Base-by-base conservation (phyloP, 2,888 invertebrate species). In the Ryuthela nishihirai region DNA sequence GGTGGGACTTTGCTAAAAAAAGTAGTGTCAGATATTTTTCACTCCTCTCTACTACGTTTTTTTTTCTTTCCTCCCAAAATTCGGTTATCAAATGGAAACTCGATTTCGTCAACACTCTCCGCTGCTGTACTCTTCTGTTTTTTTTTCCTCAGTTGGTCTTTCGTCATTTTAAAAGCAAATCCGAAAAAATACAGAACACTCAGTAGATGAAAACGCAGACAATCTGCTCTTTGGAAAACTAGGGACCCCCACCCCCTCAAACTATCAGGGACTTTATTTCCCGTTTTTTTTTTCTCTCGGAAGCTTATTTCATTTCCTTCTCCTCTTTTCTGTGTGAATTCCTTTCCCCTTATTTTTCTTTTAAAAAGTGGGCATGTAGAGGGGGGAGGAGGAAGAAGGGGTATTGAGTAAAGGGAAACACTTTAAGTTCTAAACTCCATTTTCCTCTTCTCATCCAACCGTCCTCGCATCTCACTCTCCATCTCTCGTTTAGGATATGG, bases 31-130 rank as follows among this genome's bases (percentile, higher is more conserved):
- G n/a, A n/a, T n/a, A n/a, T n/a, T n/a, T n/a, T n/a, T n/a, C n/a
- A n/a, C n/a, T n/a, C n/a, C n/a, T n/a, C n/a, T n/a, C n/a, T n/a
- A n/a, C n/a, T n/a, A n/a, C 24, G 32, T 40, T 35, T 25, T 38
- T 43, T 39, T 52, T 17, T 45, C 17, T 29, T 35, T 39, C 26
- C 23, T 39, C 43, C 44, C 15, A 6, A 48, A 39, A 53, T 25
- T 29, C 29, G 29, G 29, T 29, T 7, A 29, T 29, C 29, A 29
- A 29, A 7, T 29, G 12, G 29, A 29, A 29, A 29, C 29, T 12
- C 29, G 12, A 29, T 29, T 29, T 29, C 12, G 29, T 9, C 29
- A 29, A 29, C 7, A 29, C 12, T n/a, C n/a, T n/a, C n/a, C n/a
- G n/a, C n/a, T n/a, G n/a, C n/a, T n/a, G n/a, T n/a, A n/a, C n/a